Conservation (phyloP, 1,140 invertebrate species). For the Leptestheria dahalacensis region DNA sequence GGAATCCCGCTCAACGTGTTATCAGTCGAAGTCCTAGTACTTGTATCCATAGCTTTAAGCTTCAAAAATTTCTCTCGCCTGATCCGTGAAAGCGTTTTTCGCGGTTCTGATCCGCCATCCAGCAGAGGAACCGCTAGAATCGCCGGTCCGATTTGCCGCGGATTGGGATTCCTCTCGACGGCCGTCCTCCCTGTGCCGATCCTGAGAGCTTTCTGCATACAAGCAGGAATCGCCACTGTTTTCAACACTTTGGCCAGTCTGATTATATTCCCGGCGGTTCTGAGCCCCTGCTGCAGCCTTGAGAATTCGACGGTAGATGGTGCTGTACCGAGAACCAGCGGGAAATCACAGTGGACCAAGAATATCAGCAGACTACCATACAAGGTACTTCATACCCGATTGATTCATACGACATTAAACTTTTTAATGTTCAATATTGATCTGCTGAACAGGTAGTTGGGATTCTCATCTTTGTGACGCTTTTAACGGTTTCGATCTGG, state of each 20-base stretch:
- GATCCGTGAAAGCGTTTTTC: background rate
- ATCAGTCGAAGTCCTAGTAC: slow-evolving; percentile 62
- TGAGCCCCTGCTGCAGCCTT: slow-evolving; percentile 40
- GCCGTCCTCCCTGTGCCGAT: slow-evolving; percentile 89
- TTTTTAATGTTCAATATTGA: too few relatives aligned
- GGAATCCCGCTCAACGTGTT: slow-evolving; percentile 91
- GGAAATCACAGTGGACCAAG: background rate
- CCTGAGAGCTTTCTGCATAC: slow-evolving; percentile 74
- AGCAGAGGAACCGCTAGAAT: background rate
- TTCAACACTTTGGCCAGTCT: slow-evolving; percentile 77
- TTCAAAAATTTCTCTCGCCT: background rate
- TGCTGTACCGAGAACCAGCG: background rate
- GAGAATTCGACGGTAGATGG: background rate
- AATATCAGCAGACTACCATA: background rate
- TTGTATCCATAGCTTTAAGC: background rate
- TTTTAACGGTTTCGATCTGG: background rate
- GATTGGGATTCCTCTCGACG: slow-evolving; percentile 69
- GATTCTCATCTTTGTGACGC: too few relatives aligned
- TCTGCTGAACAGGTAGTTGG: too few relatives aligned
- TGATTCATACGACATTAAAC: background rate
- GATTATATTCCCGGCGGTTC: slow-evolving; percentile 81
- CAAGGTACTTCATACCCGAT: background rate
- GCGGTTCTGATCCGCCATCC: background rate
- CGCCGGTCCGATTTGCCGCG: slow-evolving; percentile 63
- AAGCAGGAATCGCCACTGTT: slow-evolving; percentile 69